Percentiles rank a stretch among this genome's conserved stretches.
Conservation (phyloP, 2,888 invertebrate genomes). For the Drosophila mettleri region DNA sequence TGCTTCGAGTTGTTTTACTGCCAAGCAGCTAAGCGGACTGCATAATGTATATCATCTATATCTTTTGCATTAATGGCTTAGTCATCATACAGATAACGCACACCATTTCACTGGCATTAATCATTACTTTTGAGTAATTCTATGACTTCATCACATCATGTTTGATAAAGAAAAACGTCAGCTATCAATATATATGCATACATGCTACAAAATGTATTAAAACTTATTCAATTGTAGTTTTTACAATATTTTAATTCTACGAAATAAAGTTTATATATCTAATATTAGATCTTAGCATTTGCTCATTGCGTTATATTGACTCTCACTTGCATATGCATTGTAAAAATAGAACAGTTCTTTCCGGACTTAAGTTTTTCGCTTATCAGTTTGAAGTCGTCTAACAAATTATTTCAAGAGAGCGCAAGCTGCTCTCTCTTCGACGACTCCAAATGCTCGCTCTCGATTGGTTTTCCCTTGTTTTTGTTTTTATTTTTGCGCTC, state of each 20-base stretch:
- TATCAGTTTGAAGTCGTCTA: slow-evolving; percentile 42
- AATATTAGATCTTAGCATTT: background rate
- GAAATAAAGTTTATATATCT: background rate
- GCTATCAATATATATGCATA: background rate
- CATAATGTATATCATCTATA: no score
- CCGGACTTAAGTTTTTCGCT: slow-evolving; percentile 25
- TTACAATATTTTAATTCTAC: background rate
- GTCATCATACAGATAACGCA: slow-evolving; percentile 24
- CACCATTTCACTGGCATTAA: slow-evolving; percentile 4
- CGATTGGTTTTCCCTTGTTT: slow-evolving; percentile 13
- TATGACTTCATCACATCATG: slow-evolving; percentile 28
- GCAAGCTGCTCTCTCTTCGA: slow-evolving; percentile 12
- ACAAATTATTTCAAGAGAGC: slow-evolving; percentile 21
- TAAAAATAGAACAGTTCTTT: slow-evolving; percentile 15
- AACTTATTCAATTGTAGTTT: background rate
- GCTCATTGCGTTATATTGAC: slow-evolving; percentile 8
- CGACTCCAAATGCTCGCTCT: slow-evolving; percentile 16
- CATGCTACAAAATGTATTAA: background rate
- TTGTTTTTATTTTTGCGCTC: slow-evolving; percentile 15
- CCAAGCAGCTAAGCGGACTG: no score
- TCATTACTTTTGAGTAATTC: background rate
- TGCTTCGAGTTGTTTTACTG: no score
- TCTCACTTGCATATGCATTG: background rate
- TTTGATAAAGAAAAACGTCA: slow-evolving; percentile 1
- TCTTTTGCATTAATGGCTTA: no score